Conservation (phyloP, 2,797 vertebrate species). For the Meda fulgida region DNA sequence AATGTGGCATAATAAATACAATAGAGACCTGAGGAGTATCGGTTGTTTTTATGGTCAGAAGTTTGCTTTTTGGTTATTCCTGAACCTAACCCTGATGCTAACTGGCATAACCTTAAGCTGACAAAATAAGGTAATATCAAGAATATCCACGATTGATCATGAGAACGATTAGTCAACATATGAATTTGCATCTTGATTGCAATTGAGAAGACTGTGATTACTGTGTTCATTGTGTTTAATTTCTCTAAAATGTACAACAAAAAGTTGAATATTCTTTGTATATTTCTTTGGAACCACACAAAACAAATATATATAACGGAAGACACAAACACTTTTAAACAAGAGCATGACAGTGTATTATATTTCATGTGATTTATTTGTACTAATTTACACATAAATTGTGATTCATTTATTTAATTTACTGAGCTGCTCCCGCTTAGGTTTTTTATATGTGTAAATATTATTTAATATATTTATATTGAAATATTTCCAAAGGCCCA, state of each 20-base stretch:
- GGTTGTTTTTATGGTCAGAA: not conserved
- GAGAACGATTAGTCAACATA: not conserved
- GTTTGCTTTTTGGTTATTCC: slow-evolving; percentile 1
- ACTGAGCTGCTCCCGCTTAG: not conserved
- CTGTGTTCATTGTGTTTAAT: not conserved
- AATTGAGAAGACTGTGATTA: not conserved
- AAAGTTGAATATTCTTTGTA: not conserved
- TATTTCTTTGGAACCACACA: not conserved
- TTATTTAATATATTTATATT: not conserved
- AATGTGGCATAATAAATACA: not conserved
- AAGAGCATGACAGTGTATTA: not conserved
- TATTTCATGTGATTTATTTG: not conserved
- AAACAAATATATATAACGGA: not conserved
- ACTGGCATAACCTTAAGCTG: not conserved
- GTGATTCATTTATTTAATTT: not conserved
- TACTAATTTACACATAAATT: not conserved
- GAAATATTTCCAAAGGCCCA: not conserved
- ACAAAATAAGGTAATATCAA: not conserved
- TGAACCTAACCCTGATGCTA: not conserved
- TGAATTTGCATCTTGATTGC: not conserved
- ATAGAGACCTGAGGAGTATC: not conserved
- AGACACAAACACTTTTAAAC: not conserved
- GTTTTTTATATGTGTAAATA: not conserved
- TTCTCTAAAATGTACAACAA: not conserved
- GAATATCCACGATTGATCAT: not conserved